Base-by-base conservation (phyloP, 2,888 invertebrate genomes). In the Schrankia costaestrigalis region DNA sequence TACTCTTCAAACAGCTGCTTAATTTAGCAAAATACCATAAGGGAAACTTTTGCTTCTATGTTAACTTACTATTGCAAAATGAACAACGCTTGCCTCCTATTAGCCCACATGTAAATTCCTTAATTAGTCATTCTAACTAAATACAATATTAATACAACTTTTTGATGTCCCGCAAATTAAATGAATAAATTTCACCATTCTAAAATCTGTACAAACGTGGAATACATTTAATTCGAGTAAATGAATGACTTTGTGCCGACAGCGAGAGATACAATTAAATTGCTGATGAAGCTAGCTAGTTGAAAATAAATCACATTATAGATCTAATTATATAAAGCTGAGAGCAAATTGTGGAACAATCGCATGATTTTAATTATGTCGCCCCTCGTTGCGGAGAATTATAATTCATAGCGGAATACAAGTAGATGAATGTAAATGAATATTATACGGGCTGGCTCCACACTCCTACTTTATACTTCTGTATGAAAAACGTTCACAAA, bases 351-450 rank as follows among this genome's bases (percentile, higher is more conserved):
- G 51, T 43, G 42, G 45, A 50, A 58, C 53, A 56, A 55, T 56
- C 43, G 47, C 32, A 35, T 55, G 53, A 54, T 62, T 57, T 60
- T 65, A 67, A 67, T 62, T 59, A 54, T 41, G 36, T 26, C 47
- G 15, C 44, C 52, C 52, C 56, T 49, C 23, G 33, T 34, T 41
- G 40, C 35, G 31, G 37, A 26, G 46, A 53, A 63, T 65, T 60
- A 65, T 58, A 65, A 67, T 67, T 65, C 57, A 63, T 68, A 37
- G 47, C 57, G 29, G 46, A 39, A 41, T 48, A 55, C 57, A 59
- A 54, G 46, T 41, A 36, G 32, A 28, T 38, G 50, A 48, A 53
- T 54, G 41, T 38, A 36, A 46, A 54, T 48, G 30, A 50, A 51
- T 43, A 41, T 41, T 41, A 24, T 39, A 38, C 6, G 15, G 25